A percentile compares a stretch with the other conserved stretches of the same genome.
Evolutionary conservation across 2,888 invertebrate species (phyloP).

Genomic region (Tanaodytes sp.): DNA sequence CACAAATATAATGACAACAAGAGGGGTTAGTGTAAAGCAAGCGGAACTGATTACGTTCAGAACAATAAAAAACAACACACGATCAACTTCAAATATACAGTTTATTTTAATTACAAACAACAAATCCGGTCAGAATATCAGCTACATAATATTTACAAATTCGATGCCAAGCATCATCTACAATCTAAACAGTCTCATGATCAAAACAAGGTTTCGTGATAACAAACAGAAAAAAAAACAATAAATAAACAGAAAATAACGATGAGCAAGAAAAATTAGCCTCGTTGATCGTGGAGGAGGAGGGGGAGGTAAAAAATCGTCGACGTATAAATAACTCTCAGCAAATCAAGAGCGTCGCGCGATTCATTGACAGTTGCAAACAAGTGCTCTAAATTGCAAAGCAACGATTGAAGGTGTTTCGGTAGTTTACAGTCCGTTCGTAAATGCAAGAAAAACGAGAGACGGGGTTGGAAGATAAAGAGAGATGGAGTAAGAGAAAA

Average conservation of each 20-base stretch:
- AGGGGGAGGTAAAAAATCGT: not conserved
- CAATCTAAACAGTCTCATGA: conserved; percentile 22
- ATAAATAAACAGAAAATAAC: not conserved
- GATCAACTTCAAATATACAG: conserved; percentile 7
- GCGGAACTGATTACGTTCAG: not conserved
- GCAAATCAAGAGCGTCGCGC: conserved; percentile 1
- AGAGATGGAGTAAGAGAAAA: not conserved
- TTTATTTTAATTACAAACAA: conserved; percentile 9
- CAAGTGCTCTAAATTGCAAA: conserved; percentile 14
- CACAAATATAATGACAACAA: too few relatives aligned
- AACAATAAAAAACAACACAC: not conserved
- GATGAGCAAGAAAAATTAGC: too few relatives aligned
- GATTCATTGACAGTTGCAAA: conserved; percentile 12
- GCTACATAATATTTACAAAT: conserved; percentile 15
- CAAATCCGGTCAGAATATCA: conserved; percentile 1
- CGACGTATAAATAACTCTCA: conserved; percentile 4
- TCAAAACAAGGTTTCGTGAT: not conserved
- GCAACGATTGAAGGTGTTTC: not conserved
- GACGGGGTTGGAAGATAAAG: conserved; percentile 1
- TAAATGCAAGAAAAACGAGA: conserved; percentile 16
- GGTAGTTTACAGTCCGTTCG: not conserved
- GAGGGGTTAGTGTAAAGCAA: not conserved
- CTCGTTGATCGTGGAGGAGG: too few relatives aligned
- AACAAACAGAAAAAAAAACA: not conserved
- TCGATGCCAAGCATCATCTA: conserved; percentile 3